phyloP scores from a whole-genome alignment of 2,797 vertebrate species.

The Cossypha caffra region DNA sequence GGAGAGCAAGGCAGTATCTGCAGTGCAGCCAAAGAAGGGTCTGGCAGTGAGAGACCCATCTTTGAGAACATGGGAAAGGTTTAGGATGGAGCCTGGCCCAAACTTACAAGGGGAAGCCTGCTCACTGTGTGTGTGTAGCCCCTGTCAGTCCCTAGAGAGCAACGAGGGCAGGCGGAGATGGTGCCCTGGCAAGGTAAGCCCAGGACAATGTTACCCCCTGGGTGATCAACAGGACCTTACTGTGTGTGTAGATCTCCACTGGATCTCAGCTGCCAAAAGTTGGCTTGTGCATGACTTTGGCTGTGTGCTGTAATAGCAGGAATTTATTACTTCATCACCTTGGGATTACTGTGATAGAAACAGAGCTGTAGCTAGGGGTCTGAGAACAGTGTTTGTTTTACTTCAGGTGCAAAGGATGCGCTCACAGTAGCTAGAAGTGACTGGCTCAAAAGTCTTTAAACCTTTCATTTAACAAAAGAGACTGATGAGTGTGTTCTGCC shows the following conservation, averaged over 20 bases:
- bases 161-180: background rate
- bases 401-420: background rate
- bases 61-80: background rate
- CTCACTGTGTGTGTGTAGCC: background rate
- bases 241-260: background rate
- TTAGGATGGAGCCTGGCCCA: background rate
- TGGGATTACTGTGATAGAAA: background rate
- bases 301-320: background rate
- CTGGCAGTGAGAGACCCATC: background rate
- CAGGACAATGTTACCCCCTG: background rate
- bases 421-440: background rate
- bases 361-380: background rate
- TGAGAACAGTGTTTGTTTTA: background rate
- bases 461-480: background rate
- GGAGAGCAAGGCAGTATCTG: background rate
- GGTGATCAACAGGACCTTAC: background rate
- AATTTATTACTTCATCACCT: background rate
- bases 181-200: background rate
- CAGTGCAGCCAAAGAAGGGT: background rate
- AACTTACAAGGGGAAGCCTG: background rate
- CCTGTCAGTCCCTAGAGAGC: background rate
- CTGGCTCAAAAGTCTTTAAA: background rate
- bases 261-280: background rate
- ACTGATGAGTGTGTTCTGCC: background rate
- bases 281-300: background rate